Base-by-base conservation (phyloP, 2,888 invertebrate species). In the Yponomeuta cagnagella region DNA sequence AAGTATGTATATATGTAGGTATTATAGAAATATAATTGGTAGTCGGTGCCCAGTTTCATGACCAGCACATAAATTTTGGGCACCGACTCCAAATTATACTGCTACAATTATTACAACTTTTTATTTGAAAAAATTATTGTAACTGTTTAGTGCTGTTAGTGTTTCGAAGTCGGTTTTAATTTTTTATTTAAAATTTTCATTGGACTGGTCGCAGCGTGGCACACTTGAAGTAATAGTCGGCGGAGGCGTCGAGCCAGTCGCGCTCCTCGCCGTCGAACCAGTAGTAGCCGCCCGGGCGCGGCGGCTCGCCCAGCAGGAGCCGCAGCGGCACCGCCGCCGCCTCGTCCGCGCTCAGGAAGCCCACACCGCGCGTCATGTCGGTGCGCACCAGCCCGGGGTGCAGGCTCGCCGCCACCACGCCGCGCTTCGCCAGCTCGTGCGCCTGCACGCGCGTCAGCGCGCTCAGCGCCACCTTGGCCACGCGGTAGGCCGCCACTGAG, bases 381-480 rank as follows among this genome's bases (percentile, higher is more conserved):
- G 97, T 97, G 73, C 93, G 93, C 0, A 97, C 96, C 75, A 95
- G 93, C 0, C 97, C 97, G 8, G 96, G 96, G 81, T 95, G 94
- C 77, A 95, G 93, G 10, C 94, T 88, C 82, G 96, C 96, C 0
- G 90, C 81, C 0, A 75, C 76, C 58, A 96, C 93, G 72, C 95
- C 93, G 71, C 93, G 92, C 0, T 91, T 87, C 10, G 82, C 82
- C 15, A 96, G 89, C 63, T 92, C 84, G 63, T 88, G 86, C 76
- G 96, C 96, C 75, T 96, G 96, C 68, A 96, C 83, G 52, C 93
- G 85, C 0, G 95, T 93, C 70, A 96, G 78, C 0, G 95, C 95
- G 72, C 94, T 94, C 2, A 96, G 86, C 2, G 94, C 96, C 0
- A 96, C 94, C 88, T 97, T 97, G 0, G 96, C 94, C 0, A 94